Percentiles rank a stretch among this genome's conserved stretches.
Evolutionary conservation across 2,113 vertebrate genomes (phyloP).

Genomic region (Rhinoptilus africanus): DNA sequence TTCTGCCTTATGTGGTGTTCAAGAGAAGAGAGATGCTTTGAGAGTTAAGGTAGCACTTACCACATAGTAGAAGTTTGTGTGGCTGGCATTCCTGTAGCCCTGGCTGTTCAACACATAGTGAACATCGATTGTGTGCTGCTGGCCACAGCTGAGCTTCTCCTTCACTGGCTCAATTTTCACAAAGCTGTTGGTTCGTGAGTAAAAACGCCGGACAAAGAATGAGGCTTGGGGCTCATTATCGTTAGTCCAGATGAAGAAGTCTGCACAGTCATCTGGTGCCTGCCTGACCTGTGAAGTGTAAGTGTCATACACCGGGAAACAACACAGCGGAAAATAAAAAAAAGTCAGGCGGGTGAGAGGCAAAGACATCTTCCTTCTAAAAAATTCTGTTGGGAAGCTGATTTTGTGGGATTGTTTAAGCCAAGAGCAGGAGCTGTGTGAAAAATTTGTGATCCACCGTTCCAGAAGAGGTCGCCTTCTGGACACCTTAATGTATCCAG

Average conservation of each 20-base stretch:
- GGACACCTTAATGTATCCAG: neutral
- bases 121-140: neutral
- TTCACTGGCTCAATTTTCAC: slow-evolving; percentile 51
- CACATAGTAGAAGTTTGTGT: slow-evolving; percentile 65
- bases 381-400: neutral
- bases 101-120: slow-evolving; percentile 58
- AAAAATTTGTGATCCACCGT: neutral
- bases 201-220: slow-evolving; percentile 57
- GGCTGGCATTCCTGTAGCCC: neutral
- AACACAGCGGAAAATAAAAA: neutral
- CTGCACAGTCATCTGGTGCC: slow-evolving; percentile 47
- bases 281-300: slow-evolving; percentile 14
- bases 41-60: slow-evolving; percentile 32
- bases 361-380: neutral
- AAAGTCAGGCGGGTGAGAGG: neutral
- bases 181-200: slow-evolving; percentile 71
- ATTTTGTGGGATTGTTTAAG: neutral
- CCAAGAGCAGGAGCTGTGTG: neutral
- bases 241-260: slow-evolving; percentile 11
- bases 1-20: neutral
- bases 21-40: neutral
- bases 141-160: slow-evolving; percentile 60
- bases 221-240: neutral
- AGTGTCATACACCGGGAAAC: neutral
- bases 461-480: accelerated